Evolutionary conservation across 1,140 invertebrate genomes (phyloP), one percentile per base, ranked within the genome.

Genomic region (Orussus abietinus): DNA sequence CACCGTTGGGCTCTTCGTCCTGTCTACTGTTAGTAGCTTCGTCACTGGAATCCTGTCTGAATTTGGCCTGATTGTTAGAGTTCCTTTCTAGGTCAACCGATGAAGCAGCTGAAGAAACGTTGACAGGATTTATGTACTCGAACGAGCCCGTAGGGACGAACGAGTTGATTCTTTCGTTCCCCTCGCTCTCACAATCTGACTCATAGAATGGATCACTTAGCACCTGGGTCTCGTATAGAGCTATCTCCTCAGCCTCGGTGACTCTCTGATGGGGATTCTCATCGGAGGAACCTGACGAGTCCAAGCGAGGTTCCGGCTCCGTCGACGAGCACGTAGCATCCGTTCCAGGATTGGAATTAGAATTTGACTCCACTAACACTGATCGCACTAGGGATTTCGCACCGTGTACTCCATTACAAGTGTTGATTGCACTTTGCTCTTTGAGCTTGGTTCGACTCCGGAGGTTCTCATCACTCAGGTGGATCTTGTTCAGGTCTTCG

Each of bases 401-500:
- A 33, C 38, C 39, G 9, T 32, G 17, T 4, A n/a, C 15, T 5
- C n/a, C 30, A 5, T 6, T 31, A 5, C 17, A 42, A 34, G 32
- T 43, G 5, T 36, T 46, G 9, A 29, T 5, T 0, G 33, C 38
- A 30, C 57, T 28, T 14, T 39, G 40, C 4, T 26, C 21, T n/a
- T 51, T 45, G 13, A 26, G 12, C 4, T 44, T 32, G 6, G 14
- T 13, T 38, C 38, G n/a, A 34, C 35, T 33, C 13, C 41, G 42
- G 2, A 42, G 37, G 13, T 42, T 28, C 9, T 20, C 19, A 5
- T 36, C 39, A 18, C 38, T 55, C 6, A 40, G 20, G 5, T 26
- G 33, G 33, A 49, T 39, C 3, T 62, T 57, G 28, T 64, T 60
- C 5, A 57, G 55, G 49, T 81, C 80, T 57, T 85, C 82, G 59